Conservation (phyloP, 2,888 invertebrate species). For the Branchellion lobata region DNA sequence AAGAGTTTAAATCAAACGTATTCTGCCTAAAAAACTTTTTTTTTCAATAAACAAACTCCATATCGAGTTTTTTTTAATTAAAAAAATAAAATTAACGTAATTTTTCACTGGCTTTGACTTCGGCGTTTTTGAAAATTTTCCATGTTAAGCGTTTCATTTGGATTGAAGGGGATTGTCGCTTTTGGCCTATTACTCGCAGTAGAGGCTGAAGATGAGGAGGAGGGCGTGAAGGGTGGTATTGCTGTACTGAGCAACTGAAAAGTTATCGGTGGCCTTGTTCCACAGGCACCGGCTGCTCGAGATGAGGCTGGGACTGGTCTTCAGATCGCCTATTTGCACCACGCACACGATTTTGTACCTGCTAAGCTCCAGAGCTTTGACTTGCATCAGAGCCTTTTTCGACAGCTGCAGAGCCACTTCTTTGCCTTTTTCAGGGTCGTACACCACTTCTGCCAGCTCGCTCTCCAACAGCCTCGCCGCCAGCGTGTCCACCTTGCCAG, state of each 20-base stretch:
- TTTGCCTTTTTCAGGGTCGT: neutral
- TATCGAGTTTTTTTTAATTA: too few relatives aligned
- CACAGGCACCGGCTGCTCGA: slow-evolving; percentile 36
- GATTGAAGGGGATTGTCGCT: too few relatives aligned
- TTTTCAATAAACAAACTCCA: too few relatives aligned
- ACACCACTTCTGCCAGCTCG: slow-evolving; percentile 2
- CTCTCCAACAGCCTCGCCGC: neutral
- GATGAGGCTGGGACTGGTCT: slow-evolving; percentile 22
- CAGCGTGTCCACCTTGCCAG: neutral
- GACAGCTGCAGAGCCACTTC: neutral
- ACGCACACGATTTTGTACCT: slow-evolving; percentile 22
- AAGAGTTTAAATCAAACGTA: too few relatives aligned
- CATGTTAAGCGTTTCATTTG: too few relatives aligned
- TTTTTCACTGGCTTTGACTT: too few relatives aligned
- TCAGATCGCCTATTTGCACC: slow-evolving; percentile 28
- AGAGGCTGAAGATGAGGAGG: slow-evolving; percentile 10
- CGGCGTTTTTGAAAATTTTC: too few relatives aligned
- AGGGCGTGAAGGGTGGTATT: slow-evolving; percentile 27
- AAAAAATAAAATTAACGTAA: neutral
- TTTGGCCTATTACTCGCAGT: slow-evolving; percentile 38
- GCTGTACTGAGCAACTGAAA: neutral
- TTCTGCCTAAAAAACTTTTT: too few relatives aligned
- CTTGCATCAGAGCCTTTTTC: neutral
- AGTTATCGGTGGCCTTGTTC: slow-evolving; percentile 28
- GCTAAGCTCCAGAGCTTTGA: neutral